These are phyloP conservation scores for Lumbricus terrestris DNA, from an alignment of 2,888 invertebrate genomes.

Conservation along the genomic window DNA sequence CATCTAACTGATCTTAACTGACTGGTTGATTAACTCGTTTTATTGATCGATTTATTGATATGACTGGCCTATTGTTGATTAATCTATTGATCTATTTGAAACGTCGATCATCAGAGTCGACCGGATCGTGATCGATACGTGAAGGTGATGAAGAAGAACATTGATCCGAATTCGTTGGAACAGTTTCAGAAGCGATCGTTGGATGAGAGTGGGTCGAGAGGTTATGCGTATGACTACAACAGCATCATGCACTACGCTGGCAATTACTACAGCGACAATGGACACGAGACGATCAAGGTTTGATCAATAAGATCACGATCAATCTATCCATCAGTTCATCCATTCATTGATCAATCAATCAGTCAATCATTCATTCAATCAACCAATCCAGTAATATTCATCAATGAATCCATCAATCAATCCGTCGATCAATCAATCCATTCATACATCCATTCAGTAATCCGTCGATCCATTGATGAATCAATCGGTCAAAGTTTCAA, in stretches of 20 bases:
- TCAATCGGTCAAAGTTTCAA: too few species aligned
- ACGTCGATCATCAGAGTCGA: constrained; percentile 45
- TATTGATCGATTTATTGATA: too few species aligned
- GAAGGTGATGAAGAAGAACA: constrained; percentile 45
- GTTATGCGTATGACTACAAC: constrained; percentile 52
- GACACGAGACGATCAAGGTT: constrained; percentile 48
- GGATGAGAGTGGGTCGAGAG: constrained; percentile 43
- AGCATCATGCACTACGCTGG: constrained; percentile 54
- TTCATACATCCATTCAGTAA: neutral
- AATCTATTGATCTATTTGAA: neutral
- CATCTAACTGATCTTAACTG: too few species aligned
- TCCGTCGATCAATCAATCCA: too few species aligned
- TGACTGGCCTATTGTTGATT: neutral
- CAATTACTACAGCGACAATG: constrained; percentile 47
- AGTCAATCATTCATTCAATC: neutral
- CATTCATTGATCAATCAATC: neutral
- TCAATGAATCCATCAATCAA: too few species aligned
- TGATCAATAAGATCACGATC: neutral
- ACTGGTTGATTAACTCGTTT: too few species aligned
- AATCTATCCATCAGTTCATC: neutral
- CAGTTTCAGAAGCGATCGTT: constrained; percentile 46
- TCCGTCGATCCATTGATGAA: neutral
- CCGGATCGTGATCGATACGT: constrained; percentile 51
- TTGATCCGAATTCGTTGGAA: constrained; percentile 43
- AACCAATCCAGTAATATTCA: too few species aligned